phyloP scores from a whole-genome alignment of 2,888 invertebrate species.

The Furcula furcula region DNA sequence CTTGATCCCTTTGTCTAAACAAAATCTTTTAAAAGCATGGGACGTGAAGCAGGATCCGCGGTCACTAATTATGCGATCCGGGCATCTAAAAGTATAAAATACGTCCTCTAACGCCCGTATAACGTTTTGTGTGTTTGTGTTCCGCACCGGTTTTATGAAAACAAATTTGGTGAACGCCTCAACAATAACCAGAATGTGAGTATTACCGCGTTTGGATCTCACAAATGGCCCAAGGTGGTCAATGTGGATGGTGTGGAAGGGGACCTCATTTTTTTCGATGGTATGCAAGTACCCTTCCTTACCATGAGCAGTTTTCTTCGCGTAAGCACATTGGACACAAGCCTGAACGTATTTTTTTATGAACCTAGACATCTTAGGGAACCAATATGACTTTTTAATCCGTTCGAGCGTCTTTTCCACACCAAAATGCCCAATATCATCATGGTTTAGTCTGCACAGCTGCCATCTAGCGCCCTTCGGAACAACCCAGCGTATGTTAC shows the following conservation, averaged over 20 bases:
- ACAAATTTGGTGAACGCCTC: constrained; percentile 18
- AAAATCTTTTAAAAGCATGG: constrained; percentile 5
- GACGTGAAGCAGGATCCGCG: constrained; percentile 5
- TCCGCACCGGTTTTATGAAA: constrained; percentile 10
- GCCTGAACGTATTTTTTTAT: constrained; percentile 5
- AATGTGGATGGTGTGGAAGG: constrained; percentile 6
- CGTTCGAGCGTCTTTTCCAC: constrained; percentile 5
- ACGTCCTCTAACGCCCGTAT: constrained; percentile 6
- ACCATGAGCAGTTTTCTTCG: background rate
- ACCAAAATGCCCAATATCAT: constrained; percentile 5
- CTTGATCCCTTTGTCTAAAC: constrained; percentile 1
- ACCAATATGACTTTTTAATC: constrained; percentile 3
- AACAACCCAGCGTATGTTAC: constrained; percentile 4
- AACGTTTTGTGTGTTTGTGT: constrained; percentile 7
- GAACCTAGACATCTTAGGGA: background rate
- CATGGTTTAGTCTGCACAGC: constrained; percentile 1
- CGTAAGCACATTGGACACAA: constrained; percentile 7
- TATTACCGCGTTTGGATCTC: constrained; percentile 6
- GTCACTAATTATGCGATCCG: constrained; percentile 4
- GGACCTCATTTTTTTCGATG: constrained; percentile 4
- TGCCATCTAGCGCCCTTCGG: constrained; percentile 5
- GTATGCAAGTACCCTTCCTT: constrained; percentile 2
- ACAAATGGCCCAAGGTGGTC: constrained; percentile 10
- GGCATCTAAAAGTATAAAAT: constrained; percentile 4
- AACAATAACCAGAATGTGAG: constrained; percentile 10